Percentiles rank a stretch among this genome's conserved stretches.
phyloP scores from a whole-genome alignment of 2,888 invertebrate genomes.

The Mimumesa dahlbomi region DNA sequence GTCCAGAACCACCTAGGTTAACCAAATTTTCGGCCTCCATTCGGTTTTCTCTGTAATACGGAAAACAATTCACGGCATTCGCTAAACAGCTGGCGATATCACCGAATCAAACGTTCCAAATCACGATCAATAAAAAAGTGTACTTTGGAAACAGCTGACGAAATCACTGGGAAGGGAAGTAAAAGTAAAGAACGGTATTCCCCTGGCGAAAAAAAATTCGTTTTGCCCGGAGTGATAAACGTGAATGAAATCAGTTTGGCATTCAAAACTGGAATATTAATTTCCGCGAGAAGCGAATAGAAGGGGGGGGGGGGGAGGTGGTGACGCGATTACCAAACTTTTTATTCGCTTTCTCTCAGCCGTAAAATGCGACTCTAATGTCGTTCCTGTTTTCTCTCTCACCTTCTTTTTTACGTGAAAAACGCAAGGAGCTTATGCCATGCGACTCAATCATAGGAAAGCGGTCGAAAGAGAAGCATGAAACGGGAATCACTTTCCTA shows the following conservation, averaged over 20 bases:
- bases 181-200: slow-evolving; percentile 16
- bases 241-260: slow-evolving; percentile 31
- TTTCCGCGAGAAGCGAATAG: slow-evolving; percentile 30
- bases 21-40: too few species aligned
- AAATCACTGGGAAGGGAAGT: slow-evolving; percentile 2
- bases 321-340: slow-evolving; percentile 29
- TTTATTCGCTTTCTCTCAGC: slow-evolving; percentile 32
- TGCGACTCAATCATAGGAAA: neutral
- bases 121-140: neutral
- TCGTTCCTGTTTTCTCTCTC: slow-evolving; percentile 4
- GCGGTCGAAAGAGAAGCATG: neutral
- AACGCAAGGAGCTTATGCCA: slow-evolving; percentile 9
- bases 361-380: slow-evolving; percentile 27
- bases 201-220: neutral
- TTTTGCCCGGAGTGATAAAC: slow-evolving; percentile 13
- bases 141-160: neutral
- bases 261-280: slow-evolving; percentile 42
- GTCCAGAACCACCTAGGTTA: too few species aligned
- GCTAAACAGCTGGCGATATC: neutral
- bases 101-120: slow-evolving; percentile 1
- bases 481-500: slow-evolving; percentile 21
- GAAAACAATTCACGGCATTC: neutral
- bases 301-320: slow-evolving; percentile 11
- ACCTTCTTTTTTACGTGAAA: neutral
- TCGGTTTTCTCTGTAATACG: too few species aligned